Evolutionary conservation across 2,797 vertebrate species (phyloP).

Genomic region (Ispidina lecontei): DNA sequence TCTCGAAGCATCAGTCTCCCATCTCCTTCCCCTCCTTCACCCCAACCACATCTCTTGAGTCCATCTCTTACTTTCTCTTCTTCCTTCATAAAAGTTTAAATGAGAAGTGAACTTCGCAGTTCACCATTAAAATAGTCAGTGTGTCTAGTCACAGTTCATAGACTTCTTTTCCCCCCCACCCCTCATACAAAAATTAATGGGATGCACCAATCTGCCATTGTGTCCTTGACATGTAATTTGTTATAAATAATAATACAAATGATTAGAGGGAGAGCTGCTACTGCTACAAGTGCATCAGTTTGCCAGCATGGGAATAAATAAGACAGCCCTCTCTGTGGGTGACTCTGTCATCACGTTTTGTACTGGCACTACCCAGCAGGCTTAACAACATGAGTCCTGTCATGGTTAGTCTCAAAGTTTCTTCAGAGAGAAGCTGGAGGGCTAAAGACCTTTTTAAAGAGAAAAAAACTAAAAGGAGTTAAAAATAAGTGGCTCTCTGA

Average conservation of each 20-base stretch:
- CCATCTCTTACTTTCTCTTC: background rate
- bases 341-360: slow-evolving; percentile 42
- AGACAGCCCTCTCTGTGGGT: slow-evolving; percentile 60
- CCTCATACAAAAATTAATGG: slow-evolving; percentile 58
- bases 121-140: slow-evolving; percentile 43
- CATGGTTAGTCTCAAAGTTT: slow-evolving; percentile 45
- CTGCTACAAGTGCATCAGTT: slow-evolving; percentile 54
- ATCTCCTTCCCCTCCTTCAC: background rate
- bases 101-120: background rate
- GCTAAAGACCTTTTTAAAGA: slow-evolving; percentile 19
- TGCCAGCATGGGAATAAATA: slow-evolving; percentile 56
- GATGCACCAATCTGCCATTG: slow-evolving; percentile 35
- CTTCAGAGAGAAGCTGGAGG: slow-evolving; percentile 38
- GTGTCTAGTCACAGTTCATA: slow-evolving; percentile 30
- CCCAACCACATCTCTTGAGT: background rate
- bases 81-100: slow-evolving; percentile 26
- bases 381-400: slow-evolving; percentile 24
- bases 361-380: slow-evolving; percentile 2
- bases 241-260: slow-evolving; percentile 74
- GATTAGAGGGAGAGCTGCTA: slow-evolving; percentile 44
- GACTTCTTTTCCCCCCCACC: slow-evolving; percentile 21
- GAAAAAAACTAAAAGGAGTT: slow-evolving; percentile 31
- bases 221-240: slow-evolving; percentile 65
- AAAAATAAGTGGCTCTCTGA: slow-evolving; percentile 27
- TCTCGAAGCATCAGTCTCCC: background rate